Conservation (phyloP, 2,113 vertebrate species). For the Burhinus bistriatus region DNA sequence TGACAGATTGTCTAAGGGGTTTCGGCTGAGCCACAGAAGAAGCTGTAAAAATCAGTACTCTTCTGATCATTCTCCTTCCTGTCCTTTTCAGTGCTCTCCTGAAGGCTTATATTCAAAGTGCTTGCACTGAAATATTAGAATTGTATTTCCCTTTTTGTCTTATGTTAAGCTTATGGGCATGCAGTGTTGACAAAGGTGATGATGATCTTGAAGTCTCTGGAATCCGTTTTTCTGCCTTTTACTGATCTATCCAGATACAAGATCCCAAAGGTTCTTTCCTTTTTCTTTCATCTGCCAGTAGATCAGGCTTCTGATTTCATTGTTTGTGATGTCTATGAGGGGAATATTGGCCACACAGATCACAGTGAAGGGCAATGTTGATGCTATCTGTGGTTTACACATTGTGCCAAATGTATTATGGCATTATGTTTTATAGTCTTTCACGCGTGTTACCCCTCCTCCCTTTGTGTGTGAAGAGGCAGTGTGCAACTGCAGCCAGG, state of each 20-base stretch:
- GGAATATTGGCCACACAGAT: constrained; percentile 31
- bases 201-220: constrained; percentile 10
- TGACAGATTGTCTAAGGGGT: background rate
- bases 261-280: constrained; percentile 16
- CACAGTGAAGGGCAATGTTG: constrained; percentile 22
- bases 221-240: constrained; percentile 15
- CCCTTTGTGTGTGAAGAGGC: constrained; percentile 1
- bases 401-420: constrained; percentile 11
- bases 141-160: background rate
- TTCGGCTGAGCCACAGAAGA: background rate
- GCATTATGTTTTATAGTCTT: constrained; percentile 13
- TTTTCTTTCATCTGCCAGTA: constrained; percentile 19
- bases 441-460: background rate
- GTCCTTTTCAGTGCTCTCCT: background rate
- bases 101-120: background rate
- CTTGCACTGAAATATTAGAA: background rate
- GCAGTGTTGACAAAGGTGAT: background rate
- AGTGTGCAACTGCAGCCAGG: background rate
- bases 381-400: constrained; percentile 39
- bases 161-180: background rate
- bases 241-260: constrained; percentile 11
- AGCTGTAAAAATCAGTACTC: background rate
- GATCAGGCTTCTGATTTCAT: constrained; percentile 24
- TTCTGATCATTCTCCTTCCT: background rate
- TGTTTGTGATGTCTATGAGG: background rate